A percentile compares a stretch with the other conserved stretches of the same genome.
phyloP scores from a whole-genome alignment of 2,113 vertebrate species.

The Passer domesticus region DNA sequence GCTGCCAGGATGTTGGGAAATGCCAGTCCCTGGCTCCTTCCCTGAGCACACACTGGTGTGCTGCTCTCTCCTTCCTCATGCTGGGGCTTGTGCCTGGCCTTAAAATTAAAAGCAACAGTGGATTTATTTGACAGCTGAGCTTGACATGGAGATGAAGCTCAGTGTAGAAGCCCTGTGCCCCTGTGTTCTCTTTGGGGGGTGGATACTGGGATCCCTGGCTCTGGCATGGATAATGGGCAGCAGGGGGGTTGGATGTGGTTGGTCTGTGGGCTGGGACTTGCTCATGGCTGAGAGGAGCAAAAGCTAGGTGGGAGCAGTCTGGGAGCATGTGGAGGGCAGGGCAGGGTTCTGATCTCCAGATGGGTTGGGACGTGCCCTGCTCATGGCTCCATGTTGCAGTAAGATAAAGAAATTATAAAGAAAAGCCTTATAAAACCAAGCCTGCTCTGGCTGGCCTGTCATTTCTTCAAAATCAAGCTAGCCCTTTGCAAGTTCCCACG shows the following conservation, averaged over 20 bases:
- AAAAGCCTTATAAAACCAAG: background rate
- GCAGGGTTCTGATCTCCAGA: background rate
- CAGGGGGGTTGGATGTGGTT: background rate
- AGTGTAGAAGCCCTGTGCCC: accelerated
- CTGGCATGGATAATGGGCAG: accelerated
- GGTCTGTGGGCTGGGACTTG: background rate
- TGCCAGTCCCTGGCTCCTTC: background rate
- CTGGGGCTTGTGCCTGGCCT: background rate
- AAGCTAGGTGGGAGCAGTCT: background rate
- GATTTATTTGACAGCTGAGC: background rate
- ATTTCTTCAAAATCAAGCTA: background rate
- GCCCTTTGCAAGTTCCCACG: background rate
- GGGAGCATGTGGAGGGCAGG: background rate
- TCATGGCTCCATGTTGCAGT: background rate
- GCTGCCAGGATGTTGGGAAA: background rate
- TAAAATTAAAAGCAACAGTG: background rate
- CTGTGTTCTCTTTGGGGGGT: background rate
- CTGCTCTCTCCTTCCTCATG: background rate
- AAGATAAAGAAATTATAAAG: background rate
- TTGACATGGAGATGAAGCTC: background rate
- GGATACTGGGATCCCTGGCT: background rate
- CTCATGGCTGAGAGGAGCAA: background rate
- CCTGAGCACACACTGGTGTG: background rate
- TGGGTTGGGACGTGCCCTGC: background rate
- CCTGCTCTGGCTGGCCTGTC: background rate